Base-by-base conservation (phyloP, 2,888 invertebrate genomes). In the Operophtera brumata region DNA sequence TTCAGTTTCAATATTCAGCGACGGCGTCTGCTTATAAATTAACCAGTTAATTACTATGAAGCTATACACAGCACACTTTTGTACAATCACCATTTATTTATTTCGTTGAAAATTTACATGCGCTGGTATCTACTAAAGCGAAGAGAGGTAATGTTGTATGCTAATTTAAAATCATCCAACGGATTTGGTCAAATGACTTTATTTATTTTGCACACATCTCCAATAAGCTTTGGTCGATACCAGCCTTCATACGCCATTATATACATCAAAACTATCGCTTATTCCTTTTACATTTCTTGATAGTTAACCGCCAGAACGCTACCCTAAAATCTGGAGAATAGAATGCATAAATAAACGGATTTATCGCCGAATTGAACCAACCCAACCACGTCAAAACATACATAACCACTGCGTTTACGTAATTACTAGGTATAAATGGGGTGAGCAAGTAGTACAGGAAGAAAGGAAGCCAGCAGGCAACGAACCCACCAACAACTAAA, bases 301-400 rank as follows among this genome's bases (percentile, higher is more conserved):
- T 92, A 0, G 96, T 96, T 32, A 96, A 84, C 60, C 96, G 91
- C 96, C 96, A 96, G 73, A 96, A 96, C 0, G 96, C 96, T 65
- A 95, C 91, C 71, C 96, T 92, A 77, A 96, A 96, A 77, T 96
- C 96, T 0, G 94, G 94, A 58, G 96, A 96, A 82, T 96, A 96
- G 75, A 96, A 96, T 13, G 96, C 96, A 73, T 96, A 97, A 70
- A 97, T 97, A 77, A 96, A 96, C 0, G 96, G 96, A 84, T 97
- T 97, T 61, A 97, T 96, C 4, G 96, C 96, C 0, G 96, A 96
- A 77, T 96, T 97, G 69, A 96, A 94, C 96, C 96, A 97, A 0
- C 96, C 97, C 36, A 97, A 86, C 96, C 96, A 97, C 1, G 96
- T 96, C 47, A 96, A 84, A 48, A 94, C 93, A 42, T 93, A 93